A percentile compares a stretch with the other conserved stretches of the same genome.
Conservation (phyloP, 2,113 vertebrate genomes). For the Meriones unguiculatus region DNA sequence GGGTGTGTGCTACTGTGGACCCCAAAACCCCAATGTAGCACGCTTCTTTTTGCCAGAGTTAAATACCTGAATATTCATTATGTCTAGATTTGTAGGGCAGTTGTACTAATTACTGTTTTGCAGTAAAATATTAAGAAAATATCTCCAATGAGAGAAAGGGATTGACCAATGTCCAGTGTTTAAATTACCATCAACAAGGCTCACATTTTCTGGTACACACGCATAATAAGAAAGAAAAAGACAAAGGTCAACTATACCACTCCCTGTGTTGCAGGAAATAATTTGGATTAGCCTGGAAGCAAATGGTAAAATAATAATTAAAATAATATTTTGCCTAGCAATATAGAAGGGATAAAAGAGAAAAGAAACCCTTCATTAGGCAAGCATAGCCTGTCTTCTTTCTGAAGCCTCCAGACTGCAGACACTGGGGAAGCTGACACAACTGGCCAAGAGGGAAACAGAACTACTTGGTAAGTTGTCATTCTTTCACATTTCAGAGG, state of each 20-base stretch:
- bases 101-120: slow-evolving; percentile 30
- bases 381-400: not conserved
- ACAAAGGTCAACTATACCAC: slow-evolving; percentile 26
- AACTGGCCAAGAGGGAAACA: not conserved
- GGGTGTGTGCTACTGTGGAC: too few relatives aligned
- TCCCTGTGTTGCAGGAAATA: slow-evolving; percentile 44
- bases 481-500: not conserved
- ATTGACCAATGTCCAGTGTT: not conserved
- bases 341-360: not conserved
- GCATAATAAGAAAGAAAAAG: slow-evolving; percentile 30
- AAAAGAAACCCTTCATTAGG: slow-evolving; percentile 14
- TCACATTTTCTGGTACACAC: not conserved
- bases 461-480: not conserved
- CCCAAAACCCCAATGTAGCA: too few relatives aligned
- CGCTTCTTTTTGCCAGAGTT: not conserved
- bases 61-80: not conserved
- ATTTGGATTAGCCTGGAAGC: slow-evolving; percentile 32
- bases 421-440: not conserved
- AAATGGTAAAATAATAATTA: slow-evolving; percentile 60
- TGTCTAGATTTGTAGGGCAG: not conserved
- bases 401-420: slow-evolving; percentile 1
- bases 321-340: slow-evolving; percentile 62
- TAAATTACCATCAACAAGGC: slow-evolving; percentile 50
- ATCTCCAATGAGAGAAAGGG: not conserved
- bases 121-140: slow-evolving; percentile 48